Base-by-base conservation (phyloP, 2,888 invertebrate species). In the Thalpophila matura region DNA sequence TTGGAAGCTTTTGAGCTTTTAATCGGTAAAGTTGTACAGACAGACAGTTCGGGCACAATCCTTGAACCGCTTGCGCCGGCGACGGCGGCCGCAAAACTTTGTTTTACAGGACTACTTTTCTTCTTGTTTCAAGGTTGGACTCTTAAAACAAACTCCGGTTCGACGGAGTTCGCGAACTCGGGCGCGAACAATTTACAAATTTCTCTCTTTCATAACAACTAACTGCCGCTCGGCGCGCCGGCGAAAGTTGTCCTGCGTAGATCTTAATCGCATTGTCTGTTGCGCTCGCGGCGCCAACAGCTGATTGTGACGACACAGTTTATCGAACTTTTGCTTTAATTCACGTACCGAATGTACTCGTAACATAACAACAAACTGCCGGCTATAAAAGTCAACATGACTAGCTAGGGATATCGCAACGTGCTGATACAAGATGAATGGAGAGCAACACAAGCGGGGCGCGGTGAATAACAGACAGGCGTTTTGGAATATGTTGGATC, bases 91-190 rank as follows among this genome's bases (percentile, higher is more conserved):
- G 94, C 95, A 94, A 95, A 95, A 95, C 95, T 95, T 95, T 95
- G 95, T 95, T 95, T 95, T 95, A 95, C 95, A 95, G 95, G 95
- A 95, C 95, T 95, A 95, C 95, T 95, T 95, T 95, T 95, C 95
- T 95, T 95, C 95, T 95, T 95, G 95, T 95, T 95, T 95, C 95
- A 95, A 95, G 95, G 95, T 95, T 95, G 95, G 94, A 95, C 95
- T 95, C 95, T 95, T 95, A 95, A 95, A 95, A 95, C 95, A 95
- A 95, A 95, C 95, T 95, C 95, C 92, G 85, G 95, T 94, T 94
- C 94, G 95, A 94, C 94, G 94, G 94, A 95, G 95, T 95, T 95
- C 94, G 94, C 94, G 95, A 95, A 95, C 95, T 95, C 95, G 94
- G 93, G 95, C 94, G 95, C 95, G 94, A 95, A 95, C 95, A 95